These are phyloP conservation scores for Peromyscus attwateri DNA, from an alignment of 2,797 vertebrate species.

Conservation along the genomic window DNA sequence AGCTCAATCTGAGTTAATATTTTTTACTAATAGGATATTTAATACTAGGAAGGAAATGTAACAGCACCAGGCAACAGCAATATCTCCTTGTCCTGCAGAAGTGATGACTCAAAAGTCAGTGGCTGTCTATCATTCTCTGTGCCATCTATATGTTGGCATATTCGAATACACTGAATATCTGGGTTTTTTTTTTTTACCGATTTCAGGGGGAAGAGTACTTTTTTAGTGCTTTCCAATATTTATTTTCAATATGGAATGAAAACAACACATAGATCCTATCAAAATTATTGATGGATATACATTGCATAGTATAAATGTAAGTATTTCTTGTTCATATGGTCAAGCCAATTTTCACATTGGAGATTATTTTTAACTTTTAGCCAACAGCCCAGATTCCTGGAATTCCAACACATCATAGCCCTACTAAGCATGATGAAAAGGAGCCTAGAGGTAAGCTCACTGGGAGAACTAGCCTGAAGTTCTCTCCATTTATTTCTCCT, in stretches of 20 bases:
- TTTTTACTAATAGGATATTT: neutral
- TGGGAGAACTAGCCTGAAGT: neutral
- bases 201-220: neutral
- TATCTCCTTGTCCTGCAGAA: neutral
- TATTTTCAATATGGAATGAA: slow-evolving; percentile 58
- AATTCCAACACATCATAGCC: neutral
- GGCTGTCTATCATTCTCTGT: slow-evolving; percentile 22
- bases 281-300: neutral
- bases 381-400: neutral
- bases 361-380: neutral
- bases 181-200: neutral
- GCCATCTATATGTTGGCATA: neutral
- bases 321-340: neutral
- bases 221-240: neutral
- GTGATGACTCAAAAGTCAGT: slow-evolving; percentile 32
- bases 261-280: slow-evolving; percentile 34
- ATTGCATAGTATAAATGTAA: neutral
- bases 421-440: neutral
- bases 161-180: neutral
- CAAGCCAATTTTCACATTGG: slow-evolving; percentile 10
- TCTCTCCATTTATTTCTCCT: neutral
- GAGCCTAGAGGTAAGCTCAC: neutral
- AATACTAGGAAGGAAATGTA: neutral
- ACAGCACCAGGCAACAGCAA: neutral
- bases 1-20: neutral